Percentiles rank a stretch among this genome's conserved stretches.
Evolutionary conservation across 2,113 vertebrate genomes (phyloP).

Genomic region (Tinamus guttatus): DNA sequence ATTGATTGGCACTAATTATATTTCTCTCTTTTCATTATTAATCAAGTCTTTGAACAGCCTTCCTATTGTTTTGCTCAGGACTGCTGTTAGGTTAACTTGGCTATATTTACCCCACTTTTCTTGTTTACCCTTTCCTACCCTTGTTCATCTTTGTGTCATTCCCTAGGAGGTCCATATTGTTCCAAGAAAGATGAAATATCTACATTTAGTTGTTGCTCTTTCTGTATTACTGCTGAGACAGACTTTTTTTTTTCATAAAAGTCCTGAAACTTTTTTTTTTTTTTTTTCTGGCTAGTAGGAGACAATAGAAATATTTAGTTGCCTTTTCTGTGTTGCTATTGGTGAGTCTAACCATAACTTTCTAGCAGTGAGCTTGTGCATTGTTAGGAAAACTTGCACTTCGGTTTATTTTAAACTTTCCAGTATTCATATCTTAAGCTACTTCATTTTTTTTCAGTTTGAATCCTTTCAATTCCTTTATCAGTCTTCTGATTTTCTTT

Average conservation of each 20-base stretch:
- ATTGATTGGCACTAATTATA: slow-evolving; percentile 66
- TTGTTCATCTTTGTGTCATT: not conserved
- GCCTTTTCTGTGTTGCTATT: not conserved
- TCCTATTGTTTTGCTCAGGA: slow-evolving; percentile 51
- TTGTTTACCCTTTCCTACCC: slow-evolving; percentile 44
- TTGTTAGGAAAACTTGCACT: not conserved
- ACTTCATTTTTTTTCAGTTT: not conserved
- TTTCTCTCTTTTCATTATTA: slow-evolving; percentile 60
- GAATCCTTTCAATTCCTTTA: not conserved
- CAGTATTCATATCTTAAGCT: not conserved
- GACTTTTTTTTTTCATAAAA: not conserved
- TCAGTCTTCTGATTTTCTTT: not conserved
- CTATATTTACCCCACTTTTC: slow-evolving; percentile 30
- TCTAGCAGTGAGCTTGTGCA: not conserved
- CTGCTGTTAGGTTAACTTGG: slow-evolving; percentile 34
- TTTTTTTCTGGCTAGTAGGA: not conserved
- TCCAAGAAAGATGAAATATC: not conserved
- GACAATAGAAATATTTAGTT: not conserved
- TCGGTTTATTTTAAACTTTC: not conserved
- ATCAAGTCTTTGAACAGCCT: slow-evolving; percentile 1
- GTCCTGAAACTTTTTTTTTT: not conserved
- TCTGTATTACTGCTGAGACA: not conserved
- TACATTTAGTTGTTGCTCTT: not conserved
- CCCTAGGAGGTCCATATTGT: not conserved
- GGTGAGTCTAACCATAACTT: not conserved